Evolutionary conservation across 2,888 invertebrate species (phyloP).

Genomic region (Thecophora atra): DNA sequence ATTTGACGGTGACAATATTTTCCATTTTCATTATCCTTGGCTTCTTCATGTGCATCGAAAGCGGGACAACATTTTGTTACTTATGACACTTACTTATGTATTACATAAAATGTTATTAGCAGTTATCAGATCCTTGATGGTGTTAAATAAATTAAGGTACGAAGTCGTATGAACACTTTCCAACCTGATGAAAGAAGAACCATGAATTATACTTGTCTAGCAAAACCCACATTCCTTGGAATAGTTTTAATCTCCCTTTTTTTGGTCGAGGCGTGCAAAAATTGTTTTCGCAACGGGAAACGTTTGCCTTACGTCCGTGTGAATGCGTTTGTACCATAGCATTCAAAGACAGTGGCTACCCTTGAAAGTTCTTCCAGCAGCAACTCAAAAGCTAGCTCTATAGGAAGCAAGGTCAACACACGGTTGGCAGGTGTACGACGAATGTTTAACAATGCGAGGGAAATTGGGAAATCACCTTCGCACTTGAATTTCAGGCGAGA

Average conservation of each 20-base stretch:
- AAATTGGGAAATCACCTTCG: not conserved
- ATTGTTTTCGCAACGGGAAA: not conserved
- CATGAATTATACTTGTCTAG: not conserved
- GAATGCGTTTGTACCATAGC: conserved; percentile 1
- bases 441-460: not conserved
- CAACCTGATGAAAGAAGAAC: not conserved
- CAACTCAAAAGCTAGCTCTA: conserved; percentile 1
- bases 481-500: conserved; percentile 29
- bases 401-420: conserved; percentile 36
- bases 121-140: too few species aligned
- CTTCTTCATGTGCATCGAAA: too few species aligned
- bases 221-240: not conserved
- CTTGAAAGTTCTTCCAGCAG: conserved; percentile 50
- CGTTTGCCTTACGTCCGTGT: conserved; percentile 12
- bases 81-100: too few species aligned
- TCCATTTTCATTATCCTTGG: too few species aligned
- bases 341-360: conserved; percentile 50
- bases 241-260: not conserved
- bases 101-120: too few species aligned
- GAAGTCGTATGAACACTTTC: too few species aligned
- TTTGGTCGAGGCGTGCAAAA: not conserved
- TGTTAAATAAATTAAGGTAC: too few species aligned
- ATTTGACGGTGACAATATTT: too few species aligned
- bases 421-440: not conserved
- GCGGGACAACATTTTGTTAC: too few species aligned